Base-by-base conservation (phyloP, 2,113 vertebrate genomes). In the Podiceps cristatus region DNA sequence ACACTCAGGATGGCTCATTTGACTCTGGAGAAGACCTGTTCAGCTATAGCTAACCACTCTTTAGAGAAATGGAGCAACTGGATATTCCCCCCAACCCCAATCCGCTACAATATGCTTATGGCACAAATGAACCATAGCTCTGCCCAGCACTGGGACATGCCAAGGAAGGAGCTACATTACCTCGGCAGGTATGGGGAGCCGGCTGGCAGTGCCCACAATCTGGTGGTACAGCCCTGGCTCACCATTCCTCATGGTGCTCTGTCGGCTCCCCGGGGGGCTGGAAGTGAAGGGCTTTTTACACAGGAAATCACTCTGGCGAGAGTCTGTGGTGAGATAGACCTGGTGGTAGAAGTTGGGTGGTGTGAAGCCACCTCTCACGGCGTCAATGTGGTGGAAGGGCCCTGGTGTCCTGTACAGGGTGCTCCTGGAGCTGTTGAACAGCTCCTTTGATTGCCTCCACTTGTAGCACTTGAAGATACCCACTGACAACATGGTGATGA, bases 241-340 rank as follows among this genome's bases (percentile, higher is more conserved):
- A 37, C 98, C 97, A 59, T 97, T 98, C 82, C 97, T 96, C 76
- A 98, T 96, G 9, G 98, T 98, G 87, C 98, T 98, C 94, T 98
- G 98, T 81, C 63, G 90, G 81, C 98, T 98, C 45, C 98, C 98
- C 86, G 98, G 3, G 1, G 98, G 98, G 64, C 98, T 98, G 94
- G 98, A 97, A 7, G 97, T 88, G 49, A 96, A 98, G 33, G 98
- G 97, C 53, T 98, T 98, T 98, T 97, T 98, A 90, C 97, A 97
- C 72, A 98, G 94, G 16, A 97, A 95, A 75, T 98, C 98, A 18
- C 98, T 98, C 90, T 98, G 98, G 94, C 97, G 98, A 16, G 98
- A 99, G 96, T 99, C 98, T 0, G 98, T 98, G 49, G 98, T 99
- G 85, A 98, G 98, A 95, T 98, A 99, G 62, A 98, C 98, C 93